These are phyloP conservation scores for Chascanopsetta lugubris DNA, from an alignment of 2,113 vertebrate species.

Conservation along the genomic window DNA sequence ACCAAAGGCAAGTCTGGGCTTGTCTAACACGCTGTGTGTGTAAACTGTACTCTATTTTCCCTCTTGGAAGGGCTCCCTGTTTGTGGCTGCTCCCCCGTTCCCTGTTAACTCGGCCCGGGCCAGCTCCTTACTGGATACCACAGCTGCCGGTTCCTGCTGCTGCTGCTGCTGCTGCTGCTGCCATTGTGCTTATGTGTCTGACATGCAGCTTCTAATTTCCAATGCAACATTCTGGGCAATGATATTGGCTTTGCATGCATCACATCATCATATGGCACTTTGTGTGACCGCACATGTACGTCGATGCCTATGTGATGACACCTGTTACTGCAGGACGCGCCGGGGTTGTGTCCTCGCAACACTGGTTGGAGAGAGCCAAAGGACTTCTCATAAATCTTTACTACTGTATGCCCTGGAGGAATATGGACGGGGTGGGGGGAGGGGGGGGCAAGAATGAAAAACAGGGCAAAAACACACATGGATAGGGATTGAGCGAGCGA, in stretches of 20 bases:
- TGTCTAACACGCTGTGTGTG: constrained; percentile 70
- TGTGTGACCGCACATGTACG: constrained; percentile 1
- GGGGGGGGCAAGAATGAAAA: constrained; percentile 21
- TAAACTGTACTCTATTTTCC: constrained; percentile 74
- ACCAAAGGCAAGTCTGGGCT: constrained; percentile 81
- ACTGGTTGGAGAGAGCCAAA: constrained; percentile 46
- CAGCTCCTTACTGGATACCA: constrained; percentile 58
- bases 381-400: constrained; percentile 69
- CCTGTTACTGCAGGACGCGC: constrained; percentile 53
- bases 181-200: constrained; percentile 42
- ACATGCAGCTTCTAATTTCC: constrained; percentile 34
- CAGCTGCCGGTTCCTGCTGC: constrained; percentile 64
- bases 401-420: constrained; percentile 48
- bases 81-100: constrained; percentile 68
- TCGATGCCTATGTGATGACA: constrained; percentile 44
- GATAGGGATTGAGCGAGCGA: constrained; percentile 40
- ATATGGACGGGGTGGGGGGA: constrained; percentile 28
- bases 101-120: constrained; percentile 52
- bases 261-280: neutral
- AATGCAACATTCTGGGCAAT: constrained; percentile 39
- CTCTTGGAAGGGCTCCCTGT: constrained; percentile 72
- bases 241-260: neutral
- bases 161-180: no score
- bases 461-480: constrained; percentile 33
- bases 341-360: constrained; percentile 39